A percentile compares a stretch with the other conserved stretches of the same genome.
Evolutionary conservation across 2,888 invertebrate species (phyloP).

Genomic region (Lepidochitona cinerea): DNA sequence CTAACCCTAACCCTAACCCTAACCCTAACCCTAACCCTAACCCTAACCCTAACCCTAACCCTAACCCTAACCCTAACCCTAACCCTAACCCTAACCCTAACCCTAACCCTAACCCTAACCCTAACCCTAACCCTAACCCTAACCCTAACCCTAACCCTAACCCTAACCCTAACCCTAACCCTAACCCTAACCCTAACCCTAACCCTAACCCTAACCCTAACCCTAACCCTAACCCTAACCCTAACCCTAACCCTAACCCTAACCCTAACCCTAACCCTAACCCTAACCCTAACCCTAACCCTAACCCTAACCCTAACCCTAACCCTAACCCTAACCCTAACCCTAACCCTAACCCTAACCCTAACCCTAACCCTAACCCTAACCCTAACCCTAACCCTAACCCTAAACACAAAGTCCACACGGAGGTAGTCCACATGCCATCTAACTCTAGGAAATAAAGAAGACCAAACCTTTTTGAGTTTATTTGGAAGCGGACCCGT

Average conservation of each 20-base stretch:
- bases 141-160: slow-evolving; percentile 27
- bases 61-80: slow-evolving; percentile 29
- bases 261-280: neutral
- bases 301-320: slow-evolving; percentile 16
- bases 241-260: slow-evolving; percentile 20
- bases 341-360: slow-evolving; percentile 26
- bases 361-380: neutral
- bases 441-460: too few relatives aligned
- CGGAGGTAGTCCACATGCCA: too few relatives aligned
- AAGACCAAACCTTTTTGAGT: too few relatives aligned
- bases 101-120: slow-evolving; percentile 25
- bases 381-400: slow-evolving; percentile 1
- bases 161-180: slow-evolving; percentile 36
- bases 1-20: slow-evolving; percentile 39
- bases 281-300: neutral
- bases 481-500: too few relatives aligned
- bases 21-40: slow-evolving; percentile 38
- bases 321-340: slow-evolving; percentile 22
- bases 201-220: slow-evolving; percentile 22
- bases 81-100: slow-evolving; percentile 29
- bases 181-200: slow-evolving; percentile 31
- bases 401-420: slow-evolving; percentile 24
- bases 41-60: slow-evolving; percentile 40
- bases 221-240: slow-evolving; percentile 21
- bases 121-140: slow-evolving; percentile 40